Evolutionary conservation across 1,140 invertebrate genomes (phyloP).

Genomic region (Harpegnathos saltator): DNA sequence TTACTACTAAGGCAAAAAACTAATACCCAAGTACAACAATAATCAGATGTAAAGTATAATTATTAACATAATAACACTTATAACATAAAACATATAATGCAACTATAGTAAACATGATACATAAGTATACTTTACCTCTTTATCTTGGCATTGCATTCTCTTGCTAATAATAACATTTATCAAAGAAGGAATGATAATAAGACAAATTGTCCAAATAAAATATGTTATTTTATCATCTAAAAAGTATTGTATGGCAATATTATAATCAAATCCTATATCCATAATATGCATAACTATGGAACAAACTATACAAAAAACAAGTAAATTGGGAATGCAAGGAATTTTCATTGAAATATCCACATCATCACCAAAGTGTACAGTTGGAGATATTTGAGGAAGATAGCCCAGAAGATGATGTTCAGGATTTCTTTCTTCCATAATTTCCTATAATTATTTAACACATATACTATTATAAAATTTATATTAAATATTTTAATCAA

Average conservation of each 20-base stretch:
- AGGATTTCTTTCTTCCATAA: slow-evolving; percentile 35
- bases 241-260: slow-evolving; percentile 85
- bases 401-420: slow-evolving; percentile 23
- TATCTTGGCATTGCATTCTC: slow-evolving; percentile 85
- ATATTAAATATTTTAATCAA: no score
- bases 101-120: no score
- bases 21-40: not conserved
- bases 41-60: not conserved
- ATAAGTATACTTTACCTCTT: slow-evolving; percentile 74
- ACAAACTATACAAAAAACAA: slow-evolving; percentile 83
- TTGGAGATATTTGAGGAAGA: slow-evolving; percentile 58
- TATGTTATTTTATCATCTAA: slow-evolving; percentile 78
- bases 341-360: slow-evolving; percentile 79
- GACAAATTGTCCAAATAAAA: slow-evolving; percentile 84
- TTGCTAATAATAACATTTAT: slow-evolving; percentile 86
- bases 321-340: slow-evolving; percentile 81
- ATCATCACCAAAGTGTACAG: slow-evolving; percentile 44
- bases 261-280: slow-evolving; percentile 86
- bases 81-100: not conserved
- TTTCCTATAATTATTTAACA: not conserved
- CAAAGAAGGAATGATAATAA: slow-evolving; percentile 86
- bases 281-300: slow-evolving; percentile 85
- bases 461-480: no score
- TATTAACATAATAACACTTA: no score
- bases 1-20: not conserved